Conservation (phyloP, 2,113 vertebrate genomes). For the Triplophysa siluroides region DNA sequence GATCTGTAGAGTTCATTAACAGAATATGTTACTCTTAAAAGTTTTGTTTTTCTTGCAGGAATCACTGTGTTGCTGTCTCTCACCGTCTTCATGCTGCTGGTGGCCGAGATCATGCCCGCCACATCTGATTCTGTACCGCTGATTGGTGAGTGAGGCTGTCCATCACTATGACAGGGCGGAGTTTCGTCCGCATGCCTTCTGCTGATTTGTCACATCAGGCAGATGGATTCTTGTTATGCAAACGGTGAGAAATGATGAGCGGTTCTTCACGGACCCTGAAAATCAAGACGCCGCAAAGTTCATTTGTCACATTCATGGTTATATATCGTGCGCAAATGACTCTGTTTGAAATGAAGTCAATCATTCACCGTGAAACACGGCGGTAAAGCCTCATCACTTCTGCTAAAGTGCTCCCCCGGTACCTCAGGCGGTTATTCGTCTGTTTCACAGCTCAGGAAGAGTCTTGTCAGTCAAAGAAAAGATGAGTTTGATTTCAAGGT, state of each 20-base stretch:
- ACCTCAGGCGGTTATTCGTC: neutral
- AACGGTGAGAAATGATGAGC: slow-evolving; percentile 2
- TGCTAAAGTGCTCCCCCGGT: neutral
- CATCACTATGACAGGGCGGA: slow-evolving; percentile 1
- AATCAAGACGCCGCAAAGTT: neutral
- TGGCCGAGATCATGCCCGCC: slow-evolving; percentile 59
- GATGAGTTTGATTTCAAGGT: neutral
- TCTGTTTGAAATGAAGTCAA: neutral
- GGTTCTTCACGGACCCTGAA: slow-evolving; percentile 15
- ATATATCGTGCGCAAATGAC: neutral
- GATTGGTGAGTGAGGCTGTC: slow-evolving; percentile 53
- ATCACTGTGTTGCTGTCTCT: slow-evolving; percentile 59
- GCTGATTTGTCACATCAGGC: neutral
- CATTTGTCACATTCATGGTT: slow-evolving; percentile 33
- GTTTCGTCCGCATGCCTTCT: neutral
- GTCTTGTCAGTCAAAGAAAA: neutral
- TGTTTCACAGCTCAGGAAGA: neutral
- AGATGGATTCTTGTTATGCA: slow-evolving; percentile 1
- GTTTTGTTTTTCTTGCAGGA: slow-evolving; percentile 38
- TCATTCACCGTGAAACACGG: slow-evolving; percentile 9
- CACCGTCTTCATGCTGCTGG: slow-evolving; percentile 60
- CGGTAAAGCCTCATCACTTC: neutral
- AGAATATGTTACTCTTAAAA: no score
- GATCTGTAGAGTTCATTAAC: slow-evolving; percentile 36
- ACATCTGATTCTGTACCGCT: slow-evolving; percentile 59